Evolutionary conservation across 1,140 invertebrate genomes (phyloP).

Genomic region (Cydia fagiglandana): DNA sequence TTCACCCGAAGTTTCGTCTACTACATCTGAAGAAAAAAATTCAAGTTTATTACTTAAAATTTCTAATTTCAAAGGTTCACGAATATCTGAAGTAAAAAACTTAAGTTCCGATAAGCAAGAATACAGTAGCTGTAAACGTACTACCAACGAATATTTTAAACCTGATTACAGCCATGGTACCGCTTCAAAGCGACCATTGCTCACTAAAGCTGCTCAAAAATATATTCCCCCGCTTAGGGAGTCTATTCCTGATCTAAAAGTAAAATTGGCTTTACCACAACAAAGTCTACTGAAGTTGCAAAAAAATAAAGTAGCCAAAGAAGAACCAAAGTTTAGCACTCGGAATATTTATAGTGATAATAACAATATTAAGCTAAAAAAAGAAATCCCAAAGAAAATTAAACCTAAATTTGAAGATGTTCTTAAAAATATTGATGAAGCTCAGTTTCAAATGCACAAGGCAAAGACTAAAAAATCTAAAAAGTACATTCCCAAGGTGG

Average conservation of each 20-base stretch:
- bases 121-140: slow-evolving; percentile 58
- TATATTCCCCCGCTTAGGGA: slow-evolving; percentile 74
- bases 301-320: slow-evolving; percentile 68
- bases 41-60: slow-evolving; percentile 69
- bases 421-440: slow-evolving; percentile 75
- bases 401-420: slow-evolving; percentile 79
- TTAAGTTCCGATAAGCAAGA: slow-evolving; percentile 39
- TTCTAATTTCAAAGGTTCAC: slow-evolving; percentile 63
- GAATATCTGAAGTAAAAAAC: slow-evolving; percentile 60
- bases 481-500: slow-evolving; percentile 71
- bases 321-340: slow-evolving; percentile 55
- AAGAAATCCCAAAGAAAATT: slow-evolving; percentile 54
- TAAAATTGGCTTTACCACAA: slow-evolving; percentile 70
- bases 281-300: slow-evolving; percentile 69
- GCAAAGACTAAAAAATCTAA: slow-evolving; percentile 68
- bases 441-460: slow-evolving; percentile 70
- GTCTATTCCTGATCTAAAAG: slow-evolving; percentile 63
- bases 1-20: slow-evolving; percentile 75
- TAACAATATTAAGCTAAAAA: slow-evolving; percentile 39
- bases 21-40: slow-evolving; percentile 69
- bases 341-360: slow-evolving; percentile 33
- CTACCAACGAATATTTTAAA: slow-evolving; percentile 53
- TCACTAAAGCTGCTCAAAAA: slow-evolving; percentile 77
- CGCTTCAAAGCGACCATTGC: slow-evolving; percentile 52
- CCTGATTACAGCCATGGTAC: slow-evolving; percentile 44